Base-by-base conservation (phyloP, 1,140 invertebrate species). In the Aradophagus sp. region DNA sequence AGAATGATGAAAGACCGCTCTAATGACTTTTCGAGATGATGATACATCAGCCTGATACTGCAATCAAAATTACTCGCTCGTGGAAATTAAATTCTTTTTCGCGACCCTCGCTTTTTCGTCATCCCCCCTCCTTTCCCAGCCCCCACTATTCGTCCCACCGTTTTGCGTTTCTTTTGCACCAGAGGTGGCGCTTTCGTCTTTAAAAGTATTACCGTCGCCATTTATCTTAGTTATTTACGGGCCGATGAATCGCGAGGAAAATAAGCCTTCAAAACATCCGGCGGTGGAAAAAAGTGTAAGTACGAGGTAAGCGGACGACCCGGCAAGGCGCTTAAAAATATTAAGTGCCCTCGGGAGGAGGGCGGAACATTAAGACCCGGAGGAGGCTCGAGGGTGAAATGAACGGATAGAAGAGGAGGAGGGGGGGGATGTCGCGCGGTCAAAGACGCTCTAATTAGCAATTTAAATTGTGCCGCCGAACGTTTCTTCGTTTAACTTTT, bases 371-470 rank as follows among this genome's bases (percentile, higher is more conserved):
- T 29, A 29, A 29, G 7, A 29, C n/a, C n/a, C n/a, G n/a, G n/a
- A 29, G 10, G 27, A 29, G 27, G 27, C 6, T 29, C 27, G 27
- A 29, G 27, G 27, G 27, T 29, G 27, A 29, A 10, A 4, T n/a
- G n/a, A n/a, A n/a, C n/a, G n/a, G n/a, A n/a, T n/a, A n/a, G n/a
- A n/a, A n/a, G n/a, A n/a, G n/a, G n/a, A n/a, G n/a, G n/a, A n/a
- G n/a, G n/a, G n/a, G n/a, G n/a, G n/a, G n/a, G n/a, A n/a, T n/a
- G 12, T 41, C 16, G 19, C 41, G 19, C 26, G 13, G 36, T 42
- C 77, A 76, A 42, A 41, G 34, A 79, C 73, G 69, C 80, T 82
- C 81, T 75, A 81, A 82, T 82, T 81, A 80, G 77, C 79, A 80
- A 81, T 82, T 82, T 76, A 81, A 82, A 29, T n/a, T n/a, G 78